These are phyloP conservation scores for Silurus meridionalis DNA, from an alignment of 2,113 vertebrate genomes.

Conservation along the genomic window DNA sequence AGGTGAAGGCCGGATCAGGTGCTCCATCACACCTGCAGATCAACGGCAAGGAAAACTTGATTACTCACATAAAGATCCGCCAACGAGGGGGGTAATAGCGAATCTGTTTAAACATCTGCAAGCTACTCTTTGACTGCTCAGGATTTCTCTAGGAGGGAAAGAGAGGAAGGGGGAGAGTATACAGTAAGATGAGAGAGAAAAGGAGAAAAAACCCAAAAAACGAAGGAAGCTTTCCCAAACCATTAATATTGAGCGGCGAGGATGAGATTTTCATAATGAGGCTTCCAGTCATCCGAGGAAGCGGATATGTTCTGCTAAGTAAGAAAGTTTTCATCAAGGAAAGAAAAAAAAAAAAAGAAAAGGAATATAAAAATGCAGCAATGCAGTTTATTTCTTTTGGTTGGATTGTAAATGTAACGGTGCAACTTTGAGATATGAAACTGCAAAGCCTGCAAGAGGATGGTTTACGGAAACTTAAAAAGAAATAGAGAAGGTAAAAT, in stretches of 20 bases:
- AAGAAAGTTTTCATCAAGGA: conserved; percentile 39
- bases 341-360: not conserved
- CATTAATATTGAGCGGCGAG: conserved; percentile 34
- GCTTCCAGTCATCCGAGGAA: conserved; percentile 42
- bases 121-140: conserved; percentile 33
- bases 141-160: not conserved
- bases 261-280: conserved; percentile 45
- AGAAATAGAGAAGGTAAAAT: not conserved
- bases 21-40: conserved; percentile 32
- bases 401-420: conserved; percentile 14
- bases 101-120: conserved; percentile 48
- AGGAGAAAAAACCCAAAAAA: no score
- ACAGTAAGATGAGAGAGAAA: not conserved
- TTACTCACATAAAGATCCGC: conserved; percentile 50
- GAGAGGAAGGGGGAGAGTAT: no score
- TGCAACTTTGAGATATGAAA: conserved; percentile 23
- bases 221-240: not conserved
- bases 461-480: not conserved
- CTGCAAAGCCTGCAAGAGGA: conserved; percentile 18
- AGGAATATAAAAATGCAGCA: conserved; percentile 39
- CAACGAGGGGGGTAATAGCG: conserved; percentile 17
- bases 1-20: conserved; percentile 36
- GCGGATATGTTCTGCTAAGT: conserved; percentile 43
- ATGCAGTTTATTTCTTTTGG: conserved; percentile 36
- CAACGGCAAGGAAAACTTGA: conserved; percentile 45